phyloP scores from a whole-genome alignment of 2,113 vertebrate genomes.

The Oophaga pumilio region DNA sequence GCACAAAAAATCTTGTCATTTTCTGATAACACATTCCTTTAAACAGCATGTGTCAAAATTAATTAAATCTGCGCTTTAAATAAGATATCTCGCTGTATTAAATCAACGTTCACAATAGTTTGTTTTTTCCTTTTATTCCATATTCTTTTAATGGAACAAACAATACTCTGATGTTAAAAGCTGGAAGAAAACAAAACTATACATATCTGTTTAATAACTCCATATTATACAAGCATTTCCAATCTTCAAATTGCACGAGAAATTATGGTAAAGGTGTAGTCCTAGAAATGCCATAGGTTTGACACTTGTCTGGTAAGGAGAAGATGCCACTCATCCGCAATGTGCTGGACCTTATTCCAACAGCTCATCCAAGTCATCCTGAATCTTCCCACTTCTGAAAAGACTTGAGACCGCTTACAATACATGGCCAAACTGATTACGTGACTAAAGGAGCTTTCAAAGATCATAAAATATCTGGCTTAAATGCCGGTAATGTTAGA shows the following conservation, averaged over 20 bases:
- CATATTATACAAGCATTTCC: background rate
- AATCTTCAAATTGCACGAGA: background rate
- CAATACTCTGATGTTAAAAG: constrained; percentile 7
- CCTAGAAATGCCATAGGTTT: background rate
- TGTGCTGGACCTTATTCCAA: background rate
- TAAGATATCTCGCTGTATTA: background rate
- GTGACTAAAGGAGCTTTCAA: too few species aligned
- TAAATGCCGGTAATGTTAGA: too few species aligned
- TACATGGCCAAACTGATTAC: background rate
- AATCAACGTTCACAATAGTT: background rate
- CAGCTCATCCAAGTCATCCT: background rate
- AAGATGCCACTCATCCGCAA: background rate
- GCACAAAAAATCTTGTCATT: too few species aligned
- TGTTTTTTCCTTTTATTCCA: constrained; percentile 14
- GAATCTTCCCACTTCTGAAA: background rate
- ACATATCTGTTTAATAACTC: background rate
- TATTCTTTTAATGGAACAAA: constrained; percentile 12
- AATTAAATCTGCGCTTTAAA: background rate
- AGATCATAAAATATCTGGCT: too few species aligned
- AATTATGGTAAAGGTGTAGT: background rate
- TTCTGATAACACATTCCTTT: too few species aligned
- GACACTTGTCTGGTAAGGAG: background rate
- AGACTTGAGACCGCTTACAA: background rate
- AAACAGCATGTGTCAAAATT: too few species aligned
- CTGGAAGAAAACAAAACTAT: background rate